A percentile compares a stretch with the other conserved stretches of the same genome.
phyloP scores from a whole-genome alignment of 2,113 vertebrate genomes.

The Rhodinocichla rosea region DNA sequence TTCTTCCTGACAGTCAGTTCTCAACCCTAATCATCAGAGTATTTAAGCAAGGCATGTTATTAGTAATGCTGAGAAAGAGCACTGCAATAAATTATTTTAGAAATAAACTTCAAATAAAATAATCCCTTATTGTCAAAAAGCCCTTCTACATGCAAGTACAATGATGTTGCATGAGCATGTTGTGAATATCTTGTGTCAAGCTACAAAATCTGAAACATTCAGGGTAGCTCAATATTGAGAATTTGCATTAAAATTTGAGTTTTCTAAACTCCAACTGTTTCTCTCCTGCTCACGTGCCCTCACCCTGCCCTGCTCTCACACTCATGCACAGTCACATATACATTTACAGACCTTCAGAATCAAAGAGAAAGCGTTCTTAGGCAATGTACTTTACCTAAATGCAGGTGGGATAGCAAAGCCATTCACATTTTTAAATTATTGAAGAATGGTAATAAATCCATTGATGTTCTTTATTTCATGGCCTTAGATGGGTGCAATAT shows the following conservation, averaged over 20 bases:
- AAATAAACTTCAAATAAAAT: background rate
- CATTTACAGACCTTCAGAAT: background rate
- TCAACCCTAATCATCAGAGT: background rate
- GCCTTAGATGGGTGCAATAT: background rate
- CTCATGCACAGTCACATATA: background rate
- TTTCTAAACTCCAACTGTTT: background rate
- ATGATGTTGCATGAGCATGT: background rate
- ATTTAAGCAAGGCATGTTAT: background rate
- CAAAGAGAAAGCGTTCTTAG: background rate
- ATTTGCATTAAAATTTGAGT: background rate
- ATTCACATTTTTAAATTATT: background rate
- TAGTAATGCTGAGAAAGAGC: background rate
- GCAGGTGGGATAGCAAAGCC: background rate
- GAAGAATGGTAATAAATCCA: background rate
- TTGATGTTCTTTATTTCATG: background rate
- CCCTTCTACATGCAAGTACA: background rate
- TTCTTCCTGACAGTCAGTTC: background rate
- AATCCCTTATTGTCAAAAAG: background rate
- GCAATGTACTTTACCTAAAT: background rate
- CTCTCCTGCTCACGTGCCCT: accelerated
- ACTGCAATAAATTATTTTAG: background rate
- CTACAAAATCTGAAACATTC: background rate
- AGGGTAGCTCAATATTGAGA: background rate
- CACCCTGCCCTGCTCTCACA: background rate
- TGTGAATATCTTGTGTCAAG: background rate